Base-by-base conservation (phyloP, 2,113 vertebrate genomes). In the Esox niger region DNA sequence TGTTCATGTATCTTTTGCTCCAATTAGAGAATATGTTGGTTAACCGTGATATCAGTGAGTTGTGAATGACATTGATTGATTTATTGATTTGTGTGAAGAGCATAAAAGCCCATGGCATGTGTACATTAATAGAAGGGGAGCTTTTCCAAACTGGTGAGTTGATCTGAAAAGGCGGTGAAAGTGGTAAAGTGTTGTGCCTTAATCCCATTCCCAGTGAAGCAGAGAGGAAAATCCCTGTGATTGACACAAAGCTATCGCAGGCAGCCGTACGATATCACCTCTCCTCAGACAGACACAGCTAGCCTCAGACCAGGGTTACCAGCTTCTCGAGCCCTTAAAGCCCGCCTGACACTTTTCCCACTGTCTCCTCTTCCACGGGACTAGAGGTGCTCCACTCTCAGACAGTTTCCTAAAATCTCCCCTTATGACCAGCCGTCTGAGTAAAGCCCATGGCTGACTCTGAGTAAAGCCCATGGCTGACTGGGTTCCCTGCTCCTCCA, bases 161-260 rank as follows among this genome's bases (percentile, higher is more conserved):
- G 60, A 61, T 35, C 76, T 70, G 64, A 62, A 58, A 57, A 29
- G 71, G 43, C 61, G 30, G 47, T 46, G 82, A 85, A 87, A 82
- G 79, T 83, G 69, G 64, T 78, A 81, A 87, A 87, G 83, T 83
- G 83, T 79, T 80, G 65, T 65, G 79, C 87, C 78, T 81, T 90
- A 90, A 90, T 90, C 90, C 85, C 77, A 69, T 84, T 87, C 65
- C 75, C 73, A 78, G 74, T 67, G 87, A 86, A 85, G 82, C 75
- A 68, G 68, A 82, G 79, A 71, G 81, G 80, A 82, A 88, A 87
- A 88, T 84, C 81, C 82, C 71, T 64, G 72, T 80, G 81, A 84
- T 74, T 79, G 77, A 79, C 79, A 83, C 66, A 68, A 30, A 69
- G 62, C 74, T 73, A 78, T 84, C 81, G 65, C 74, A 69, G 65